Conservation (phyloP, 2,113 vertebrate genomes). For the Microcebus lehilahytsara region DNA sequence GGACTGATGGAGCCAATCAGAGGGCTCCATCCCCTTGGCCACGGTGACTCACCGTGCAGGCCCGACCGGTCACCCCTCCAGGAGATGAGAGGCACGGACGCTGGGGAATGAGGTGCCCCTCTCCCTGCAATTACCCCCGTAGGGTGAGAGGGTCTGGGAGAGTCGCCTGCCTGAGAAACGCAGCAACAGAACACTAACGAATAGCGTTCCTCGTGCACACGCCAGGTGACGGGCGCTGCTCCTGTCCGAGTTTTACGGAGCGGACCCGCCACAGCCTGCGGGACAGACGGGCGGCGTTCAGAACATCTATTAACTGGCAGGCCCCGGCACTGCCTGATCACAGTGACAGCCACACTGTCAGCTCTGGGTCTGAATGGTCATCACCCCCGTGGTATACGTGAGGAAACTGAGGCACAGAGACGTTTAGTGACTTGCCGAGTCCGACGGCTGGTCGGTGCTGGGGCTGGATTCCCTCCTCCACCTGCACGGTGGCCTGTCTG, state of each 20-base stretch:
- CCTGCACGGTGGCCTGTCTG: not conserved
- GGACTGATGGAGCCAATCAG: too few relatives aligned
- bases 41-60: fast-evolving
- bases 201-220: fast-evolving
- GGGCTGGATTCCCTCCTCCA: not conserved
- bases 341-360: not conserved
- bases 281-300: not conserved
- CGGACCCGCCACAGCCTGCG: not conserved
- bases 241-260: not conserved
- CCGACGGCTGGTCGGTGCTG: fast-evolving
- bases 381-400: too few relatives aligned
- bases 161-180: not conserved
- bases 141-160: too few relatives aligned
- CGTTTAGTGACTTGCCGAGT: not conserved
- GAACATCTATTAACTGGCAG: not conserved
- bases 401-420: not conserved
- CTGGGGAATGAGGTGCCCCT: not conserved
- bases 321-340: fast-evolving
- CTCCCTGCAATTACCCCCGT: not conserved
- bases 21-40: fast-evolving
- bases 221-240: not conserved
- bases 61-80: fast-evolving
- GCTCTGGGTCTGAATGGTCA: not conserved
- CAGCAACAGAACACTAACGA: not conserved
- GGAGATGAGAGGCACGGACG: fast-evolving